Conservation (phyloP, 1,140 invertebrate genomes). For the Lasaia peninsularis region DNA sequence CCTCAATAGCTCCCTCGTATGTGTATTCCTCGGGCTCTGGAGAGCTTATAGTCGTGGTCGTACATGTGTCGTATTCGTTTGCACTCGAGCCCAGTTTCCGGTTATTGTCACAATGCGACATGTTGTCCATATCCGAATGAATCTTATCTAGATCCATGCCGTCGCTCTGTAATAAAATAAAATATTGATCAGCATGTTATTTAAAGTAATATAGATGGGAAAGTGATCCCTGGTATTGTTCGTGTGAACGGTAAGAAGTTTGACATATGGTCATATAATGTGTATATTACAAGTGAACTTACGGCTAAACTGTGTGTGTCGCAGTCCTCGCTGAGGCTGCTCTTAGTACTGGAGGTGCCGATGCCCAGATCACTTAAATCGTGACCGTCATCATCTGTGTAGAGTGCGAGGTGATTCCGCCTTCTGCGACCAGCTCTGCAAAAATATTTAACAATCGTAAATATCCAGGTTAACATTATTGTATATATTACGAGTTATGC, state of each 20-base stretch:
- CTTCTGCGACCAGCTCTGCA: constrained; percentile 79
- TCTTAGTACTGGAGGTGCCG: constrained; percentile 86
- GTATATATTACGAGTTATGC: no score
- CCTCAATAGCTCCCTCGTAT: constrained; percentile 90
- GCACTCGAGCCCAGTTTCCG: constrained; percentile 72
- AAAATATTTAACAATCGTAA: constrained; percentile 32
- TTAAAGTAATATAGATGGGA: no score
- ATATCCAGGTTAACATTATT: neutral
- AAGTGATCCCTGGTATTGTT: no score
- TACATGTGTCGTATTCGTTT: constrained; percentile 80
- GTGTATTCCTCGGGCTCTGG: constrained; percentile 87
- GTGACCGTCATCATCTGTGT: constrained; percentile 87
- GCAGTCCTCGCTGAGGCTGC: constrained; percentile 84
- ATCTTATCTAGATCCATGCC: constrained; percentile 82
- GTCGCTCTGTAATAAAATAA: constrained; percentile 78
- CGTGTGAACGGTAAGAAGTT: no score
- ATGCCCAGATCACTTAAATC: constrained; percentile 90
- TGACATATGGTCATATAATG: no score
- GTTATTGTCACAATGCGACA: constrained; percentile 68
- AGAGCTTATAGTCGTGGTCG: constrained; percentile 79
- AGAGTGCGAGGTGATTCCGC: constrained; percentile 81
- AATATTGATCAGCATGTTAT: constrained; percentile 8
- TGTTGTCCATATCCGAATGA: constrained; percentile 80
- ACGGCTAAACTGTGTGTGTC: constrained; percentile 84
- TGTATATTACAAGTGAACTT: constrained; percentile 44